Conservation (phyloP, 35 echinoderm and acorn worm genomes). For the Eucidaris tribuloides region DNA sequence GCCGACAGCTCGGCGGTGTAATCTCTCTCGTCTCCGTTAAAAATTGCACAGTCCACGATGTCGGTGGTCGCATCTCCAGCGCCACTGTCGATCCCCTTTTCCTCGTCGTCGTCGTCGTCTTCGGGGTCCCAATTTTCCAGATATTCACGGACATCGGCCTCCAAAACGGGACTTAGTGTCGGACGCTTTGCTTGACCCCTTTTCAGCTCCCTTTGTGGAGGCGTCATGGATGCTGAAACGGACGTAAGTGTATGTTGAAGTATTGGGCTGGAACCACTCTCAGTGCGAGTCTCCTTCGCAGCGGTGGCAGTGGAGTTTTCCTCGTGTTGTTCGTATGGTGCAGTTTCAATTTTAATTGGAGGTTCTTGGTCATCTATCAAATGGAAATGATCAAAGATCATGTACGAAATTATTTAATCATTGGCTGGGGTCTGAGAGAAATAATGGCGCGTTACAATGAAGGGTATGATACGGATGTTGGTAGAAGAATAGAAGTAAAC, state of each 20-base stretch:
- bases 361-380: no score
- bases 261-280: neutral
- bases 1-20: neutral
- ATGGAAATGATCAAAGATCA: no score
- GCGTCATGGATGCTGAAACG: neutral
- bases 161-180: constrained; percentile 17
- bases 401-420: no score
- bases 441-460: no score
- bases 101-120: neutral
- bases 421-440: no score
- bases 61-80: neutral
- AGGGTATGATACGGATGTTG: no score
- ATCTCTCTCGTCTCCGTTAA: neutral
- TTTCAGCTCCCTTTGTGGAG: neutral
- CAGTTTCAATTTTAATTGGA: neutral
- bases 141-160: constrained; percentile 16
- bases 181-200: neutral
- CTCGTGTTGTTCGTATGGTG: neutral
- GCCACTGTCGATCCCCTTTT: neutral
- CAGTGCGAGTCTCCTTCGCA: neutral
- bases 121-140: neutral
- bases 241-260: neutral
- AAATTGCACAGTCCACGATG: neutral
- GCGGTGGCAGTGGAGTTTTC: neutral
- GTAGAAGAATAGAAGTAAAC: no score